These are phyloP conservation scores for Zygothrica quintamaculata DNA, from an alignment of 2,888 invertebrate species.

Conservation along the genomic window DNA sequence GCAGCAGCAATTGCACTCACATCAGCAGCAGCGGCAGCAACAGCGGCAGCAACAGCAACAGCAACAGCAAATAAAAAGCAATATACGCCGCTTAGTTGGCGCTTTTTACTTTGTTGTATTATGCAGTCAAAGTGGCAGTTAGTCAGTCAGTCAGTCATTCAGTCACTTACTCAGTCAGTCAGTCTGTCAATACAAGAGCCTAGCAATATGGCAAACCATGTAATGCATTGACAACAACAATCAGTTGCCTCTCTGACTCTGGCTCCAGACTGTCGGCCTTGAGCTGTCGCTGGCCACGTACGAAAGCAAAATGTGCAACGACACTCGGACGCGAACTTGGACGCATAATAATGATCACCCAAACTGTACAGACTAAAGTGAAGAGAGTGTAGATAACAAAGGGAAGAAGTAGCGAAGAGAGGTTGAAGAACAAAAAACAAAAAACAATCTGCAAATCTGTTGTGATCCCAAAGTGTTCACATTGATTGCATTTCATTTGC, in stretches of 20 bases:
- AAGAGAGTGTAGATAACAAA: not conserved
- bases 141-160: slow-evolving; percentile 18
- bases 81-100: slow-evolving; percentile 74
- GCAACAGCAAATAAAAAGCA: slow-evolving; percentile 59
- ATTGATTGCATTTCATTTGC: slow-evolving; percentile 77
- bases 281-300: slow-evolving; percentile 76
- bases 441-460: slow-evolving; percentile 1
- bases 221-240: slow-evolving; percentile 43
- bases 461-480: slow-evolving; percentile 43
- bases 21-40: slow-evolving; percentile 34
- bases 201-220: slow-evolving; percentile 14
- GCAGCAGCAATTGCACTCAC: slow-evolving; percentile 34
- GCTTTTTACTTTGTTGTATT: slow-evolving; percentile 69
- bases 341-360: slow-evolving; percentile 73
- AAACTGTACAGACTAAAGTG: slow-evolving; percentile 51
- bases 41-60: slow-evolving; percentile 27
- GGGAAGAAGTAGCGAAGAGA: not conserved
- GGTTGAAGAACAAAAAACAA: slow-evolving; percentile 20
- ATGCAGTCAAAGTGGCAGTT: slow-evolving; percentile 39
- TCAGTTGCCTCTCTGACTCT: slow-evolving; percentile 6
- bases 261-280: slow-evolving; percentile 68
- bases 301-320: slow-evolving; percentile 67
- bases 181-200: not conserved
- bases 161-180: slow-evolving; percentile 16
- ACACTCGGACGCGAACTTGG: slow-evolving; percentile 66